Evolutionary conservation across 2,888 invertebrate species (phyloP).

Genomic region (Dendrolimus pini): DNA sequence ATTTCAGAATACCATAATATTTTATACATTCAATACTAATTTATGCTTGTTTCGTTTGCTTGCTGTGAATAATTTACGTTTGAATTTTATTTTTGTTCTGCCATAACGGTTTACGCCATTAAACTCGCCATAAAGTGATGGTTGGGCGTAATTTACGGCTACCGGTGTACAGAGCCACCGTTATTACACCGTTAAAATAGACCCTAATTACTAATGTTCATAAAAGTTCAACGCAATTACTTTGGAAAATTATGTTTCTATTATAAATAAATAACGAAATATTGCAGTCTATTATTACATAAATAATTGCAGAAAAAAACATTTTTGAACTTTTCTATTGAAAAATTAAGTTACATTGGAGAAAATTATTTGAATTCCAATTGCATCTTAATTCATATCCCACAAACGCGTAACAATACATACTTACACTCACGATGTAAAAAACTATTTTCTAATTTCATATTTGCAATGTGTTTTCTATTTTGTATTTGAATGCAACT

Average conservation of each 20-base stretch:
- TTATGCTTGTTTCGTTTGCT: neutral
- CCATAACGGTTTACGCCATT: conserved; percentile 16
- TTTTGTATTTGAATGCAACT: too few relatives aligned
- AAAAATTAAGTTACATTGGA: too few relatives aligned
- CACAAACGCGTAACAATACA: too few relatives aligned
- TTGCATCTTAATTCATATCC: too few relatives aligned
- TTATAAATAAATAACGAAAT: too few relatives aligned
- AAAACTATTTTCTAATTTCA: too few relatives aligned
- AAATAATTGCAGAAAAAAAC: too few relatives aligned
- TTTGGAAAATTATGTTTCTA: neutral
- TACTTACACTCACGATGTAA: too few relatives aligned
- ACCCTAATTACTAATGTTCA: neutral
- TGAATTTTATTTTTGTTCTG: conserved; percentile 13
- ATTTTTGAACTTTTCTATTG: too few relatives aligned
- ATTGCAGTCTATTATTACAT: too few relatives aligned
- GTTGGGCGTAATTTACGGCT: conserved; percentile 3
- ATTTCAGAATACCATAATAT: neutral
- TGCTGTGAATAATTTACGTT: neutral
- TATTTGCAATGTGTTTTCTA: too few relatives aligned
- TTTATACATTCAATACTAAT: neutral
- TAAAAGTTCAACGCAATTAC: neutral
- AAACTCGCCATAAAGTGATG: conserved; percentile 17
- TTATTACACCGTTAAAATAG: neutral
- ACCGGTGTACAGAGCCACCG: neutral
- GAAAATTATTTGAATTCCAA: too few relatives aligned